Evolutionary conservation across 2,113 vertebrate genomes (phyloP).

Genomic region (Pituophis catenifer): DNA sequence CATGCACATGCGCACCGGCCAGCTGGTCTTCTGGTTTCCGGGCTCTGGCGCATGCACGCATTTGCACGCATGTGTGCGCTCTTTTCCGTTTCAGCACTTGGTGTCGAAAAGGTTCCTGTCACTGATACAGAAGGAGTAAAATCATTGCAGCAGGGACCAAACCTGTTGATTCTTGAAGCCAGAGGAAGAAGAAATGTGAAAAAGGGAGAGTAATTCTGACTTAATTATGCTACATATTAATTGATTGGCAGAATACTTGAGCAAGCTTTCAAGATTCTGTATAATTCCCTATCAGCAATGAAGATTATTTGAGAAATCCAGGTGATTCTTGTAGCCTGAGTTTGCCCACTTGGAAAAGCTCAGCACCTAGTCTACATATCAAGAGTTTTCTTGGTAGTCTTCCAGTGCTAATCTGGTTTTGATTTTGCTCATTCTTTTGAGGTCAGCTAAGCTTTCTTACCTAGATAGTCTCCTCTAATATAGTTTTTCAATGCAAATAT

Average conservation of each 20-base stretch:
- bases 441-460: background rate
- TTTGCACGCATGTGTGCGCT: too few relatives aligned
- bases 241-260: background rate
- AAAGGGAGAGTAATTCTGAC: background rate
- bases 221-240: background rate
- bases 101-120: too few relatives aligned
- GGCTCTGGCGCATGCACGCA: too few relatives aligned
- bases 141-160: background rate
- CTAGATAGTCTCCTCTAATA: background rate
- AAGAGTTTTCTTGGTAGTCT: background rate
- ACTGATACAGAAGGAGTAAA: background rate
- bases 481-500: background rate
- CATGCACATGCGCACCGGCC: too few relatives aligned
- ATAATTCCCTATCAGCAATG: background rate
- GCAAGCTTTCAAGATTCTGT: background rate
- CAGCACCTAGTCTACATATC: background rate
- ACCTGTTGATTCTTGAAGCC: background rate
- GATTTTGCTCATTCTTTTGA: background rate
- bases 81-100: too few relatives aligned
- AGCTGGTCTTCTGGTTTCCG: too few relatives aligned
- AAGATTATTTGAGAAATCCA: background rate
- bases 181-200: background rate
- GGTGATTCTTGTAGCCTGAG: background rate
- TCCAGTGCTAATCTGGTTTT: background rate
- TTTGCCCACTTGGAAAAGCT: background rate